Evolutionary conservation across 2,797 vertebrate species (phyloP).

Genomic region (Sebastes taczanowskii): DNA sequence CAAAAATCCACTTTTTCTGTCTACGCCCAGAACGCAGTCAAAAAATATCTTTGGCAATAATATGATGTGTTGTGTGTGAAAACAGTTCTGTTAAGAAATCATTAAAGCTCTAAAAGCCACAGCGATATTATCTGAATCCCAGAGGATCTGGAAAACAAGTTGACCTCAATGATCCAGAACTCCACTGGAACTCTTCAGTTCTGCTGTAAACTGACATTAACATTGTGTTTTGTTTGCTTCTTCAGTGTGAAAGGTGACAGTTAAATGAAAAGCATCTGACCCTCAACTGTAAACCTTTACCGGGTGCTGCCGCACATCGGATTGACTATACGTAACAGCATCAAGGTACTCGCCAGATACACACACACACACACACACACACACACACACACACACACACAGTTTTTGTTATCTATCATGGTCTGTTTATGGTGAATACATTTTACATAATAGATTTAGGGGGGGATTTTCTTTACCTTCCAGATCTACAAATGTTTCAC

Average conservation of each 20-base stretch:
- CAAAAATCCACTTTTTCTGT: neutral
- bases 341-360: slow-evolving; percentile 46
- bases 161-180: neutral
- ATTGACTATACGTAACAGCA: slow-evolving; percentile 4
- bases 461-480: slow-evolving; percentile 13
- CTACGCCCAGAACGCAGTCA: neutral
- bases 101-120: slow-evolving; percentile 7
- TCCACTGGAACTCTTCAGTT: neutral
- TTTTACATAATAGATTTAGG: slow-evolving; percentile 13
- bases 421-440: neutral
- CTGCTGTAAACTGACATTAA: neutral
- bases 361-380: neutral
- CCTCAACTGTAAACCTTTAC: slow-evolving; percentile 21
- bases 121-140: neutral
- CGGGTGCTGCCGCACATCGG: slow-evolving; percentile 30
- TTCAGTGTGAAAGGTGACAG: slow-evolving; percentile 53
- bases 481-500: slow-evolving; percentile 32
- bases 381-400: neutral
- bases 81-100: neutral
- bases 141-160: neutral
- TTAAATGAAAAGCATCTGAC: slow-evolving; percentile 44
- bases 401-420: neutral
- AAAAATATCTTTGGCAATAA: no score
- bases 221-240: neutral
- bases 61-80: slow-evolving; percentile 1